Percentiles rank a stretch among this genome's conserved stretches.
phyloP scores from a whole-genome alignment of 2,888 invertebrate genomes.

The Stenodera caucasica region DNA sequence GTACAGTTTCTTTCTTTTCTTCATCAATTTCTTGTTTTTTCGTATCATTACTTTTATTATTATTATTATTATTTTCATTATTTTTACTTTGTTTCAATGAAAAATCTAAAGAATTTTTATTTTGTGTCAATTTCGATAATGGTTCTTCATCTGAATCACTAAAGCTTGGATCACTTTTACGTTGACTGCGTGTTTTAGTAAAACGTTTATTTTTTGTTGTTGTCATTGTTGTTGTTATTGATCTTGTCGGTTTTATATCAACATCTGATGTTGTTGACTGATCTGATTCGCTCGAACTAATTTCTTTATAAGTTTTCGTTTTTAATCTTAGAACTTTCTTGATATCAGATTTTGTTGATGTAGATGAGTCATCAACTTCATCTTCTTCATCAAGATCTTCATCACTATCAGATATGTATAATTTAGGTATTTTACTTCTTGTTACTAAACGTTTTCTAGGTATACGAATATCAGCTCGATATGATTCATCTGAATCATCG shows the following conservation, averaged over 20 bases:
- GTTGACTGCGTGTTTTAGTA: slow-evolving; percentile 35
- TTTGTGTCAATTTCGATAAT: slow-evolving; percentile 59
- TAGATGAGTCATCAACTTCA: not conserved
- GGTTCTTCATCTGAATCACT: slow-evolving; percentile 71
- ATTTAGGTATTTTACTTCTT: slow-evolving; percentile 33
- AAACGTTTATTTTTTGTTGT: slow-evolving; percentile 40
- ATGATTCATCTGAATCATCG: slow-evolving; percentile 44
- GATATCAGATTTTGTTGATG: not conserved
- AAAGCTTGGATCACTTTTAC: slow-evolving; percentile 53
- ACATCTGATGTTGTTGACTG: slow-evolving; percentile 42
- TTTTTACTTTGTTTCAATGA: slow-evolving; percentile 51
- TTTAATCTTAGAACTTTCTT: slow-evolving; percentile 16
- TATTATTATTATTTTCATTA: slow-evolving; percentile 10
- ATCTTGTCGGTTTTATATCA: slow-evolving; percentile 34
- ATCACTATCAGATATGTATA: slow-evolving; percentile 16
- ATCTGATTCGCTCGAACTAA: slow-evolving; percentile 36
- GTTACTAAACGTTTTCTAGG: slow-evolving; percentile 42
- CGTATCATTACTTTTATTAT: slow-evolving; percentile 11
- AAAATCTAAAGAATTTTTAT: too few relatives aligned
- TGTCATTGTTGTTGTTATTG: slow-evolving; percentile 7
- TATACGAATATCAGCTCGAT: slow-evolving; percentile 38
- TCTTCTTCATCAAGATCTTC: slow-evolving; percentile 22
- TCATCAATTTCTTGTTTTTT: slow-evolving; percentile 18
- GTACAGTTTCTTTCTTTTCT: slow-evolving; percentile 13
- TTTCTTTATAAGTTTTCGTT: slow-evolving; percentile 16